These are phyloP conservation scores for Rhodophaea formosa DNA, from an alignment of 2,888 invertebrate genomes.

Conservation along the genomic window DNA sequence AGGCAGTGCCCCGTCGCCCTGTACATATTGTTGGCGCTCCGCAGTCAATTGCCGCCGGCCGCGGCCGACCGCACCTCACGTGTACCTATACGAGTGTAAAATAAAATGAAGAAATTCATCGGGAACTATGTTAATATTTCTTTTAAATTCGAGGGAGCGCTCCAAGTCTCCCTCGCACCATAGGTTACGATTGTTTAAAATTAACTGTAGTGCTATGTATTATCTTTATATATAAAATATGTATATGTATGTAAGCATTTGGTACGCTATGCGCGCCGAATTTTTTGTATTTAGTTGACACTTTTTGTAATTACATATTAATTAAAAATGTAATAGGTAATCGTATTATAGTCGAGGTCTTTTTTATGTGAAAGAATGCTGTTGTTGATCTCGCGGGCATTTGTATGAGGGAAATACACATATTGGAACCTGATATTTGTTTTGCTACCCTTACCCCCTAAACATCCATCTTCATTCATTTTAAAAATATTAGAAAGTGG, in stretches of 20 bases:
- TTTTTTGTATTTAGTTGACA: slow-evolving; percentile 76
- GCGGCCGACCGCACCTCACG: slow-evolving; percentile 26
- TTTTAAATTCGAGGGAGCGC: slow-evolving; percentile 51
- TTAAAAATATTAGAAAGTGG: too few relatives aligned
- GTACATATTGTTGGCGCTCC: slow-evolving; percentile 51
- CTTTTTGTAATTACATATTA: slow-evolving; percentile 77
- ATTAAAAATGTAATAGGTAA: slow-evolving; percentile 68
- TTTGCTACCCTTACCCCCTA: slow-evolving; percentile 44
- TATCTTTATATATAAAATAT: slow-evolving; percentile 56
- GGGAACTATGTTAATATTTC: slow-evolving; percentile 52
- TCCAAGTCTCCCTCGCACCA: slow-evolving; percentile 45
- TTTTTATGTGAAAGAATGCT: slow-evolving; percentile 77
- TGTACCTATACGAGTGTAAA: slow-evolving; percentile 43
- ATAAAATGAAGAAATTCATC: slow-evolving; percentile 44
- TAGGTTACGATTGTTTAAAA: slow-evolving; percentile 60
- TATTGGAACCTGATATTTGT: slow-evolving; percentile 67
- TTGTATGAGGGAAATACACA: slow-evolving; percentile 66
- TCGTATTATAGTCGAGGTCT: slow-evolving; percentile 69
- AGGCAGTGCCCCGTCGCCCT: slow-evolving; percentile 40
- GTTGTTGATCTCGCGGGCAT: slow-evolving; percentile 75
- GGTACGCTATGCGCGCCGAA: slow-evolving; percentile 72
- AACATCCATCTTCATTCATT: too few relatives aligned
- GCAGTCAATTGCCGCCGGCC: slow-evolving; percentile 33
- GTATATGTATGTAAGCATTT: slow-evolving; percentile 71
- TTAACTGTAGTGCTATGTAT: slow-evolving; percentile 75